Evolutionary conservation across 2,797 vertebrate species (phyloP).

Genomic region (Cryptoprocta ferox): DNA sequence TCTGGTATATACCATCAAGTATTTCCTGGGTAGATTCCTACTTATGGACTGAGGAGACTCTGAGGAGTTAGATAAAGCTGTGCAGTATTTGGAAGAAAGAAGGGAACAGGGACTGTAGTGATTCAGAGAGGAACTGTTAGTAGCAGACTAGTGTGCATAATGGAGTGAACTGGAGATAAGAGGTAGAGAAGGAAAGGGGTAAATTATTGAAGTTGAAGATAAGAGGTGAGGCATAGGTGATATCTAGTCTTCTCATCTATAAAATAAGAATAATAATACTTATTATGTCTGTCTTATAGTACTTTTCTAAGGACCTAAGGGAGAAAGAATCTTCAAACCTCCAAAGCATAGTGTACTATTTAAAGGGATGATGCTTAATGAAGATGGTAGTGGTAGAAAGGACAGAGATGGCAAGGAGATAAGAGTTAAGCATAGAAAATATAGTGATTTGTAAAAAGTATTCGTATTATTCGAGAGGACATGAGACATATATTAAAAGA

Average conservation of each 20-base stretch:
- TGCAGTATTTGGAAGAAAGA: background rate
- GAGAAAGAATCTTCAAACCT: background rate
- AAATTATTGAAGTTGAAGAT: slow-evolving; percentile 11
- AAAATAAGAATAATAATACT: background rate
- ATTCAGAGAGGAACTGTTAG: background rate
- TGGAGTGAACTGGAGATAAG: background rate
- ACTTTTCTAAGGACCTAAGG: background rate
- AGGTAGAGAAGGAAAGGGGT: background rate
- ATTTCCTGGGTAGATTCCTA: background rate
- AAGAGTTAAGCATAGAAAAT: background rate
- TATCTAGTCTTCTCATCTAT: background rate
- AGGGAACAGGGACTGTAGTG: background rate
- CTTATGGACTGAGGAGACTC: background rate
- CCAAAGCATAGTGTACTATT: background rate
- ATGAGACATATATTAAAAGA: background rate
- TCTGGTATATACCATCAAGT: background rate
- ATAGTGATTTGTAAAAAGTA: background rate
- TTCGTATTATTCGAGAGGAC: background rate
- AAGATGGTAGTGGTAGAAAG: background rate
- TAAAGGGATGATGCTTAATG: background rate
- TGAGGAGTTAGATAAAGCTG: slow-evolving; percentile 24
- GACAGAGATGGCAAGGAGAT: background rate
- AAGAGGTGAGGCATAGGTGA: background rate
- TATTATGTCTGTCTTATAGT: background rate
- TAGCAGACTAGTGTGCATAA: background rate